Evolutionary conservation across 1,140 invertebrate genomes (phyloP), one percentile per base, ranked within the genome.

Genomic region (Caenorhabditis brenneri): DNA sequence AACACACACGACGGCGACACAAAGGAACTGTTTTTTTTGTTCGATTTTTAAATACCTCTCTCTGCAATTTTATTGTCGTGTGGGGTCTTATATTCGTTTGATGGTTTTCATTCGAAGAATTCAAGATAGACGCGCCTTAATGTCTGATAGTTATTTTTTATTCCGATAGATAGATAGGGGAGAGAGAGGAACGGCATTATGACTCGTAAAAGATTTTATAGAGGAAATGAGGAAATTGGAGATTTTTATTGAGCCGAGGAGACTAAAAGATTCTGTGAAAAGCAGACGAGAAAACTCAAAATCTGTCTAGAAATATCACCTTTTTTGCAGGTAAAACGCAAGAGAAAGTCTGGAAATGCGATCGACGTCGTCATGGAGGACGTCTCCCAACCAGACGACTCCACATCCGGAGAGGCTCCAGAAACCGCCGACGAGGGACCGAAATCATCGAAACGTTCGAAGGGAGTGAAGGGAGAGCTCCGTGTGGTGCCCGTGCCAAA

Each of bases 401-500:
- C 58, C 15, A 60, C 80, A n/a, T 22, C 82, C 42, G 86, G 80
- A 3, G 48, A 16, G n/a, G 27, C 36, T 27, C 83, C 19, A 79
- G 79, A 86, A 42, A n/a, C n/a, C n/a, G n/a, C n/a, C n/a, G 85
- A 84, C 12, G 81, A 10, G 46, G 74, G 16, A 31, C 48, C 22
- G 22, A 74, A 74, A 74, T 27, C 69, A n/a, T 19, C 83, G 79
- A 87, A 80, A 78, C 60, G 82, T 48, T 60, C 51, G 24, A 87
- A 85, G 55, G 80, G 80, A 79, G 79, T 80, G 65, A 87, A 84
- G 49, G 81, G 79, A 36, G 83, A 86, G 69, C 81, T n/a, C 10
- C 58, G 87, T 46, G 85, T 42, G 91, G 91, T 95, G 53, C 88
- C 93, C n/a, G 93, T 95, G 65, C 94, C 94, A 53, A 89, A 93